Conservation (phyloP, 2,797 vertebrate genomes). For the Labeo calbasu region DNA sequence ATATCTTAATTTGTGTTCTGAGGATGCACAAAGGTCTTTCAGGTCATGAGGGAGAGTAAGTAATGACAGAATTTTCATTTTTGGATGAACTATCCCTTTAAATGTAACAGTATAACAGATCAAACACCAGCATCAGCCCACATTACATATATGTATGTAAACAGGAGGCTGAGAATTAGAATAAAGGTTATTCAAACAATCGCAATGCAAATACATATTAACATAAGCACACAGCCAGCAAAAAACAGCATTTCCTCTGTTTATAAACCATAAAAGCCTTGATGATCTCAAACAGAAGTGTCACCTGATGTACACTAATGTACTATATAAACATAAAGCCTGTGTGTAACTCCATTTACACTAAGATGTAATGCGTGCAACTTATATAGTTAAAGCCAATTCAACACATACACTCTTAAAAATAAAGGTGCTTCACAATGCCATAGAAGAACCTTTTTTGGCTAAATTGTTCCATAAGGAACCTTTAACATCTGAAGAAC, state of each 20-base stretch:
- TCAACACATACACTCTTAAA: background rate
- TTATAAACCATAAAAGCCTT: slow-evolving; percentile 5
- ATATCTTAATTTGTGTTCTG: too few species aligned
- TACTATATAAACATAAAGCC: background rate
- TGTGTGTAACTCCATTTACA: background rate
- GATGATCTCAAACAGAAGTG: slow-evolving; percentile 3
- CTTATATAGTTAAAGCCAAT: background rate
- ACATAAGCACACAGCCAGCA: background rate
- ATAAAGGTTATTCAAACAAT: slow-evolving; percentile 37
- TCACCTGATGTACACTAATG: background rate
- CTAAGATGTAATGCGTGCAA: background rate
- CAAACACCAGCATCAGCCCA: slow-evolving; percentile 14
- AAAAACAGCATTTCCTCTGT: background rate
- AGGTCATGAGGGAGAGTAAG: too few species aligned
- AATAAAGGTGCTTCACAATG: too few species aligned
- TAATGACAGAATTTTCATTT: too few species aligned
- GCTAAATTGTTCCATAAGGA: too few species aligned
- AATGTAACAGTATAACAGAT: background rate
- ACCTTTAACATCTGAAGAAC: too few species aligned
- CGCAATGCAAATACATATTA: background rate
- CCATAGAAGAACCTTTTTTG: too few species aligned
- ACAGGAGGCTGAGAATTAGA: slow-evolving; percentile 31
- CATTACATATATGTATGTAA: background rate
- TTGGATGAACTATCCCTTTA: too few species aligned
- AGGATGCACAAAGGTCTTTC: too few species aligned